Percentiles rank a stretch among this genome's conserved stretches.
Evolutionary conservation across 2,113 vertebrate species (phyloP).

Genomic region (Spheniscus mendiculus): DNA sequence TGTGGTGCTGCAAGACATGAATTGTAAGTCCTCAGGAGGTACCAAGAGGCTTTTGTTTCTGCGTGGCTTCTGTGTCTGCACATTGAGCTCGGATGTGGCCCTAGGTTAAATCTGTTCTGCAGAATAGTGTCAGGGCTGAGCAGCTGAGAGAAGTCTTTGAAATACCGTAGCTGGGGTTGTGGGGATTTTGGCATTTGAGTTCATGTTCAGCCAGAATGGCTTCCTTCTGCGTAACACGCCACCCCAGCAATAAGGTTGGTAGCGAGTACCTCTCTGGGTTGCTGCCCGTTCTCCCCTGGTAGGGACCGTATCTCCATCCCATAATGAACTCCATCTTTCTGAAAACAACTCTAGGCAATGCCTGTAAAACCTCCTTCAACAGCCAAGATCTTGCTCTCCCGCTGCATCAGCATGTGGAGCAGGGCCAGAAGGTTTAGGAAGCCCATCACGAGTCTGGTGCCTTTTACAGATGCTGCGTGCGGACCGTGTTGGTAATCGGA

Average conservation of each 20-base stretch:
- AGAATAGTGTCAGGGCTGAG: not conserved
- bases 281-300: not conserved
- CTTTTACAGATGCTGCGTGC: not conserved
- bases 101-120: not conserved
- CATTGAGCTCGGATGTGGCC: rapidly evolving
- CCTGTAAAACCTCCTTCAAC: not conserved
- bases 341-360: not conserved
- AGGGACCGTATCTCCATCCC: not conserved
- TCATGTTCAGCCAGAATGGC: not conserved
- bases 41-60: not conserved
- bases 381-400: not conserved
- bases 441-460: not conserved
- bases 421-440: not conserved
- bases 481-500: rapidly evolving
- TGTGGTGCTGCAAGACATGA: rapidly evolving
- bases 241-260: not conserved
- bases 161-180: not conserved
- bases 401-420: not conserved
- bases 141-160: not conserved
- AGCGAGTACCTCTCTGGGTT: not conserved
- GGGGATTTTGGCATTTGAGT: not conserved
- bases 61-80: too few relatives aligned
- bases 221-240: not conserved
- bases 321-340: not conserved
- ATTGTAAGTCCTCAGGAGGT: not conserved